These are phyloP conservation scores for Patella caerulea DNA, from an alignment of 2,888 invertebrate species.

Conservation along the genomic window DNA sequence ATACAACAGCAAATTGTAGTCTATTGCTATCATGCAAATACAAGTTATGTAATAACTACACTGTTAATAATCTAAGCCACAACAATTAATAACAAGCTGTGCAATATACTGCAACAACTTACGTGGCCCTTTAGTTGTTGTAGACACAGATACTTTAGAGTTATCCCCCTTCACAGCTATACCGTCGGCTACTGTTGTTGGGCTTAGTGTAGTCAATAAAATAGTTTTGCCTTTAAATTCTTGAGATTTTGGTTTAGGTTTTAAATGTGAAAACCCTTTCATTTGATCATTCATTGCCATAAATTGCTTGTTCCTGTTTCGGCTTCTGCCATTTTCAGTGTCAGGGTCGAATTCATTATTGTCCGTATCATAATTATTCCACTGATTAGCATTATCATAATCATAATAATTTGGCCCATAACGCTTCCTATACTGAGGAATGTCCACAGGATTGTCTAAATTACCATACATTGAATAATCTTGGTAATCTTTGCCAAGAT, in stretches of 20 bases:
- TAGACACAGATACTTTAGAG: slow-evolving; percentile 5
- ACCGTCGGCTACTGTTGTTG: not conserved
- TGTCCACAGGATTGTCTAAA: slow-evolving; percentile 11
- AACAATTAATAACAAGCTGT: no score
- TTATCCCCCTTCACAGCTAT: slow-evolving; percentile 19
- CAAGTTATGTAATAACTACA: no score
- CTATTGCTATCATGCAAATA: no score
- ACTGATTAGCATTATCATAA: slow-evolving; percentile 9
- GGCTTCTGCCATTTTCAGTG: slow-evolving; percentile 31
- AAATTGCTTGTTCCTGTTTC: slow-evolving; percentile 59
- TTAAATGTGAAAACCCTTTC: slow-evolving; percentile 37
- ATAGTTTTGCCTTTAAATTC: not conserved
- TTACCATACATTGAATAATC: slow-evolving; percentile 12
- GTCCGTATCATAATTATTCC: not conserved
- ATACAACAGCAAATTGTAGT: no score
- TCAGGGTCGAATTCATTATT: not conserved
- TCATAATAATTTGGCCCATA: slow-evolving; percentile 22
- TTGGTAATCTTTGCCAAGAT: slow-evolving; percentile 16
- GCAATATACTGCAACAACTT: no score
- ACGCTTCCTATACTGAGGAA: slow-evolving; percentile 14
- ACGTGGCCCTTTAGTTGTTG: slow-evolving; percentile 3
- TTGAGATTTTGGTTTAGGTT: slow-evolving; percentile 24
- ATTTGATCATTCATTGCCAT: slow-evolving; percentile 48
- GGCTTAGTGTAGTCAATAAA: not conserved
- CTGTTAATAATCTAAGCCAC: no score